Conservation (phyloP, 2,888 invertebrate genomes). For the Athalia circularis region DNA sequence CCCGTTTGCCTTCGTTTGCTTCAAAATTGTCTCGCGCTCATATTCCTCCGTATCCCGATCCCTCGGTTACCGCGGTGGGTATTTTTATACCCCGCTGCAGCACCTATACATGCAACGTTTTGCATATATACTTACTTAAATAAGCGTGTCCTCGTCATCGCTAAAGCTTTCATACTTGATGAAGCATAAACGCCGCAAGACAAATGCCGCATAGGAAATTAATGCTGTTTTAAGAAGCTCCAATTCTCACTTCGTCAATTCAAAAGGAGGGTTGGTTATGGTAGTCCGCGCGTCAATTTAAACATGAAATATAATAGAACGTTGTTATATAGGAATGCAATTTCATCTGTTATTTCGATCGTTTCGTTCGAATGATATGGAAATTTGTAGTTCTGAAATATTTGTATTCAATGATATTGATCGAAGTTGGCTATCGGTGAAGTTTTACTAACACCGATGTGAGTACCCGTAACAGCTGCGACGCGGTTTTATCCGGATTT, state of each 20-base stretch:
- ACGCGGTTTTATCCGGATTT: slow-evolving; percentile 16
- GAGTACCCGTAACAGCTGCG: neutral
- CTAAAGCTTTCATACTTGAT: slow-evolving; percentile 29
- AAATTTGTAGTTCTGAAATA: neutral
- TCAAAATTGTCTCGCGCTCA: slow-evolving; percentile 33
- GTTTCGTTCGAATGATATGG: slow-evolving; percentile 21
- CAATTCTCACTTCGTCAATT: slow-evolving; percentile 34
- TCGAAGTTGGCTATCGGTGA: slow-evolving; percentile 16
- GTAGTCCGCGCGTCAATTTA: neutral
- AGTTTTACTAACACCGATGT: slow-evolving; percentile 1
- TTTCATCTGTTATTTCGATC: neutral
- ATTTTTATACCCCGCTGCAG: no score
- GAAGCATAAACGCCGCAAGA: slow-evolving; percentile 43
- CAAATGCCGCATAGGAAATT: slow-evolving; percentile 48
- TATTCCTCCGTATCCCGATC: neutral
- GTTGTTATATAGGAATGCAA: no score
- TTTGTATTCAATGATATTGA: slow-evolving; percentile 2
- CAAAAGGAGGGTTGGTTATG: slow-evolving; percentile 13
- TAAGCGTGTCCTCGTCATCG: slow-evolving; percentile 34
- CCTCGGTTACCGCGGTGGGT: neutral
- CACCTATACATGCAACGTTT: no score
- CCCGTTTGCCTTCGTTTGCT: slow-evolving; percentile 5
- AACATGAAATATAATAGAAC: no score
- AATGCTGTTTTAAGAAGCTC: slow-evolving; percentile 44
- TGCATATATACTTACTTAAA: slow-evolving; percentile 2